A percentile compares a stretch with the other conserved stretches of the same genome.
Evolutionary conservation across 2,113 vertebrate species (phyloP).

Genomic region (Candoia aspera): DNA sequence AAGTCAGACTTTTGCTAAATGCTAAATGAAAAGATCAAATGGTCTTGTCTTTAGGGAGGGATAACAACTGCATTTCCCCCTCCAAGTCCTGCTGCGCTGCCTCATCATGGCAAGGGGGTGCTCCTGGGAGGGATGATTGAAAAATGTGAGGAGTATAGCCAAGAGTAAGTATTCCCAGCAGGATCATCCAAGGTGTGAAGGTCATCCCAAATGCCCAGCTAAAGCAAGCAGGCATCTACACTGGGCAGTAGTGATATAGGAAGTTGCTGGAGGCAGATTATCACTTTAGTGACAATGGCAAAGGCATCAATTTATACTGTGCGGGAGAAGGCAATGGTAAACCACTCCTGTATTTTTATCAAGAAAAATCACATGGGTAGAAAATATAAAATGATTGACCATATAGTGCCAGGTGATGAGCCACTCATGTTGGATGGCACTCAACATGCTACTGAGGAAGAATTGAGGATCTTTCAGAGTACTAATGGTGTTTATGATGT

Average conservation of each 20-base stretch:
- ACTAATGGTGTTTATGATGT: neutral
- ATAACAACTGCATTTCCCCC: neutral
- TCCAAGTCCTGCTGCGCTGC: neutral
- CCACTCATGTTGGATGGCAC: neutral
- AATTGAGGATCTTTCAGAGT: neutral
- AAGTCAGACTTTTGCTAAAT: neutral
- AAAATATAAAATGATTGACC: neutral
- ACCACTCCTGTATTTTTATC: neutral
- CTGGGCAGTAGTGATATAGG: neutral
- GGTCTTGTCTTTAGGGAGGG: neutral
- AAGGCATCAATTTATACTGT: neutral
- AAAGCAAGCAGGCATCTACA: neutral
- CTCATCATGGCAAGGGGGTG: neutral
- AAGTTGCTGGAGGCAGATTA: neutral
- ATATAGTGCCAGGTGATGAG: neutral
- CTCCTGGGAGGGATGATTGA: neutral
- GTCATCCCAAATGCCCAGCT: neutral
- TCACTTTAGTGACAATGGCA: neutral
- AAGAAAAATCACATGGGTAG: neutral
- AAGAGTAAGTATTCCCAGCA: neutral
- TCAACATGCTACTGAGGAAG: neutral
- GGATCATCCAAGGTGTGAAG: neutral
- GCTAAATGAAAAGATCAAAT: conserved; percentile 35
- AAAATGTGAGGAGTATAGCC: neutral
- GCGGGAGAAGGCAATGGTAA: neutral